These are phyloP conservation scores for Perca schrenkii DNA, from an alignment of 2,113 vertebrate species.

Conservation along the genomic window DNA sequence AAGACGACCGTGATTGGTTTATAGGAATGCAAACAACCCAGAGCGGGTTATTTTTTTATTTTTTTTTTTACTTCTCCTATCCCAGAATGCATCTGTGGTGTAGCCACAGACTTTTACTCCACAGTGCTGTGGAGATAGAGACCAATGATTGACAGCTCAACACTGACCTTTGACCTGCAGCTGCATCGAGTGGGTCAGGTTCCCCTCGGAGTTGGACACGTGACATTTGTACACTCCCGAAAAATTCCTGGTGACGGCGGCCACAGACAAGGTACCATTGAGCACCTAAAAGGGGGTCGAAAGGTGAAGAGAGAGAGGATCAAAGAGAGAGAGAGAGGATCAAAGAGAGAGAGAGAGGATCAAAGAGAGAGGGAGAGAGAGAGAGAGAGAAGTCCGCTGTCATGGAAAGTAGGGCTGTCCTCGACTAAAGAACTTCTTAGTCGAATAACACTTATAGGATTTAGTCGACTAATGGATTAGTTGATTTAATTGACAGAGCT, in stretches of 20 bases:
- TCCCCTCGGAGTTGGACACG: conserved; percentile 92
- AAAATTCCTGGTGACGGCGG: conserved; percentile 83
- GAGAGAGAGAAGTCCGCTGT: background rate
- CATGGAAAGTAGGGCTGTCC: no score
- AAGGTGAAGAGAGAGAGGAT: conserved; percentile 11
- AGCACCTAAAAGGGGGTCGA: conserved; percentile 82
- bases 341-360: background rate
- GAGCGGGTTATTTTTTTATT: no score
- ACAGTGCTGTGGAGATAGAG: no score
- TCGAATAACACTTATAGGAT: no score
- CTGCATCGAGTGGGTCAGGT: conserved; percentile 88
- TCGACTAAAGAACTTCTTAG: no score
- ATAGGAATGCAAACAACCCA: no score
- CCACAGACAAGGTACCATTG: conserved; percentile 91
- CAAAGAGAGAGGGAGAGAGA: background rate
- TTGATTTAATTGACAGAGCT: no score
- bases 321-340: conserved; percentile 8
- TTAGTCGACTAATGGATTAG: no score
- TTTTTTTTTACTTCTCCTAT: no score
- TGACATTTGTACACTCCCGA: conserved; percentile 94
- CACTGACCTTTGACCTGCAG: conserved; percentile 94
- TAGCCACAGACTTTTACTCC: no score
- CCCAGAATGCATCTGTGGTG: no score
- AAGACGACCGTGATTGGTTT: no score
- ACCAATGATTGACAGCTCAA: conserved; percentile 30